Conservation (phyloP, 2,888 invertebrate species). For the Cerastis leucographa region DNA sequence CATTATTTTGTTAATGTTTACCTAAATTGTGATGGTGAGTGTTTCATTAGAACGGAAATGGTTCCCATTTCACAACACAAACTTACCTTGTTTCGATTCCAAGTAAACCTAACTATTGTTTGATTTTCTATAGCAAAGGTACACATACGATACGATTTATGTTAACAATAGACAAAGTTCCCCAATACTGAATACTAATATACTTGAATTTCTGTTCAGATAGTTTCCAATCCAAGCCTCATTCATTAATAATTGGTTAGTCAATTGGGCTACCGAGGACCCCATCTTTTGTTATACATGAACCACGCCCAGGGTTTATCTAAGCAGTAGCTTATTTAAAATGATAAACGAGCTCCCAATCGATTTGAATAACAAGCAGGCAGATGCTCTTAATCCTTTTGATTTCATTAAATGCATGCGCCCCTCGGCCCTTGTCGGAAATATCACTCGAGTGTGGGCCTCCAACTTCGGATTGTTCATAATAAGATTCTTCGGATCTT, state of each 20-base stretch:
- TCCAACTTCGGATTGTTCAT: conserved; percentile 82
- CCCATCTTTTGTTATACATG: conserved; percentile 86
- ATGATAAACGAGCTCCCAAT: conserved; percentile 90
- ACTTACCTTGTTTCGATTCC: conserved; percentile 38
- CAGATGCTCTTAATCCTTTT: conserved; percentile 91
- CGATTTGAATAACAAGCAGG: conserved; percentile 91
- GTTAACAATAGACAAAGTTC: conserved; percentile 44
- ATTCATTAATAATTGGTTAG: conserved; percentile 85
- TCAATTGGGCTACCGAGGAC: conserved; percentile 87
- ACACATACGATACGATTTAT: conserved; percentile 41
- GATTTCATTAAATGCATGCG: conserved; percentile 91
- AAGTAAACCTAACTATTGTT: conserved; percentile 53
- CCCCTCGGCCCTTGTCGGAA: conserved; percentile 89
- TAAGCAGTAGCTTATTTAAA: conserved; percentile 90
- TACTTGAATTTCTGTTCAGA: conserved; percentile 65
- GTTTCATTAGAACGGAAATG: conserved; percentile 69
- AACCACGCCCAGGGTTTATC: conserved; percentile 89
- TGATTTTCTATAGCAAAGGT: conserved; percentile 49
- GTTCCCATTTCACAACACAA: conserved; percentile 60
- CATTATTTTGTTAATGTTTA: conserved; percentile 75
- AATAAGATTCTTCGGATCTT: conserved; percentile 79
- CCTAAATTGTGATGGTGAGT: conserved; percentile 67
- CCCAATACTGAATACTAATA: conserved; percentile 69
- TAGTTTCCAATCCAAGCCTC: conserved; percentile 71
- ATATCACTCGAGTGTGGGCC: conserved; percentile 88